A percentile compares a stretch with the other conserved stretches of the same genome.
phyloP scores from a whole-genome alignment of 2,797 vertebrate species.

The Myotis myotis region DNA sequence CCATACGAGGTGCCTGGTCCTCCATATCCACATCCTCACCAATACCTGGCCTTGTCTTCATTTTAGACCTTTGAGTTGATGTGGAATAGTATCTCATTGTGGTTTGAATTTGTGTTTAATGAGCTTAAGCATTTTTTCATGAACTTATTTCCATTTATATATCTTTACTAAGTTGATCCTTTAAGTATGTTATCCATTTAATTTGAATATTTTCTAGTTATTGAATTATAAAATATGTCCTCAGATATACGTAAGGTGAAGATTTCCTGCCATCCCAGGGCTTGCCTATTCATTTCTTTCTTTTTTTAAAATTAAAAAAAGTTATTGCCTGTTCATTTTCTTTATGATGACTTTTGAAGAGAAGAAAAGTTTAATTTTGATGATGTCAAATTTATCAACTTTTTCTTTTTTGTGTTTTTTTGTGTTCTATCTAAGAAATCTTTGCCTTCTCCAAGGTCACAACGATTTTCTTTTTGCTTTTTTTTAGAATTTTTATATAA shows the following conservation, averaged over 20 bases:
- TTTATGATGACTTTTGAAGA: not conserved
- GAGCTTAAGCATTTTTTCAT: not conserved
- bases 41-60: not conserved
- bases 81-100: not conserved
- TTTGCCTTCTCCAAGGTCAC: not conserved
- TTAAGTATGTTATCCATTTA: not conserved
- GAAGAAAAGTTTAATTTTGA: conserved; percentile 9
- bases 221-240: not conserved
- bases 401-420: not conserved
- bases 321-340: not conserved
- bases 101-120: not conserved
- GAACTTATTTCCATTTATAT: not conserved
- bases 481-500: not conserved
- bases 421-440: not conserved
- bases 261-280: not conserved
- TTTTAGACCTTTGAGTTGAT: not conserved
- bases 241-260: not conserved
- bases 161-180: not conserved
- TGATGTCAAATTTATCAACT: not conserved
- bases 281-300: not conserved
- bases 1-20: not conserved
- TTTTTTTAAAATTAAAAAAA: not conserved
- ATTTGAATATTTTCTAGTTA: not conserved
- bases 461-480: not conserved
- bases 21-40: not conserved